Base-by-base conservation (phyloP, 2,888 invertebrate genomes). In the Lissonota sp. region DNA sequence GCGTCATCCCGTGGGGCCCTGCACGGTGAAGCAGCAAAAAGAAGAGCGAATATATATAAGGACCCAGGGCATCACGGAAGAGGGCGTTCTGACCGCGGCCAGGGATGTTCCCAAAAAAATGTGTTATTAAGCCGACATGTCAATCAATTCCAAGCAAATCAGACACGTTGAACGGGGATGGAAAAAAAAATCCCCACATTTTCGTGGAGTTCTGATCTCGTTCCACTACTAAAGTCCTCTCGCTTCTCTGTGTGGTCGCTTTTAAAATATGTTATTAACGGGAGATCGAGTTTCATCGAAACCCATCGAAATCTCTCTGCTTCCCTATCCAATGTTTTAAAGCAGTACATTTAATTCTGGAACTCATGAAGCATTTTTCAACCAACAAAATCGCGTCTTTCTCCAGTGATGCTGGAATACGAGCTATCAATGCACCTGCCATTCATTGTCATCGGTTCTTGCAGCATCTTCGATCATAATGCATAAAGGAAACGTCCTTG, bases 191-290 rank as follows among this genome's bases (percentile, higher is more conserved):
- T 49, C 14, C n/a, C n/a, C n/a, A 51, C 60, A 26, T 64, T 66
- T 44, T 42, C 49, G n/a, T 66, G 55, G 63, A 51, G 49, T 46
- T n/a, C n/a, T 71, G 70, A 55, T 66, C 70, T 74, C 49, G 14
- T 55, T 78, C 67, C n/a, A n/a, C n/a, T n/a, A n/a, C n/a, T 74
- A 53, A 55, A 66, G 57, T 73, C 67, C 37, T 49, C 39, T 60
- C 5, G 46, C 14, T 55, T 53, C 55, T 74, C 74, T 73, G 79
- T 86, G 86, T 86, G 87, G 86, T 84, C 87, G 82, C 53, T 37
- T 64, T 81, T 86, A 85, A 87, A 87, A 87, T 86, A 82, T 84
- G 78, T 88, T 84, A 86, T 89, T 88, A 86, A 80, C 72, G 39
- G 49, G 76, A 69, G 81, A 81, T 79, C 58, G 57, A 83, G 60